Evolutionary conservation across 37 sponge, comb jelly and placozoan genomes (phyloP).

Genomic region (Halisarca cf. caerulea): DNA sequence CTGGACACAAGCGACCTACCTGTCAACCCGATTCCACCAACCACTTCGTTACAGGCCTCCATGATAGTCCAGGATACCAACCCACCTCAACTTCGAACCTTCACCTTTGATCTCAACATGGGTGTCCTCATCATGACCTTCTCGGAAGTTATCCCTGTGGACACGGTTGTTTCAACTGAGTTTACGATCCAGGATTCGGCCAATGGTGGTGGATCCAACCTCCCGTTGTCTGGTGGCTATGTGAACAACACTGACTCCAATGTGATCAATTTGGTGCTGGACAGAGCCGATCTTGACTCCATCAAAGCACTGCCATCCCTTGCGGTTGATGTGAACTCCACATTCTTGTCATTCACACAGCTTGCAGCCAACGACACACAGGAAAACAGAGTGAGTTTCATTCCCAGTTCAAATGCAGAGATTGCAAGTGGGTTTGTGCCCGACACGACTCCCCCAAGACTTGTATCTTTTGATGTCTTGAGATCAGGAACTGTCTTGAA

Average conservation of each 20-base stretch:
- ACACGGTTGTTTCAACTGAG: slow-evolving; percentile 33
- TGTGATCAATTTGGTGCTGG: slow-evolving; percentile 45
- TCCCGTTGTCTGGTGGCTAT: slow-evolving; percentile 32
- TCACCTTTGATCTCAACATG: slow-evolving; percentile 72
- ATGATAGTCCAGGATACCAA: slow-evolving; percentile 57
- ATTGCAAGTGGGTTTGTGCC: slow-evolving; percentile 29
- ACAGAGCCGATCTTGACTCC: slow-evolving; percentile 53
- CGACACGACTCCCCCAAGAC: slow-evolving; percentile 65
- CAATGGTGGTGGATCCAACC: neutral
- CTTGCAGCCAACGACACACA: slow-evolving; percentile 54
- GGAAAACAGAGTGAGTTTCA: slow-evolving; percentile 28
- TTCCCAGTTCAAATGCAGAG: slow-evolving; percentile 27
- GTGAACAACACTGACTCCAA: slow-evolving; percentile 55
- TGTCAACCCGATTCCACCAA: slow-evolving; percentile 33
- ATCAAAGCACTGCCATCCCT: slow-evolving; percentile 51
- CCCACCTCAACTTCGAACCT: slow-evolving; percentile 61
- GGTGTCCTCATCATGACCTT: slow-evolving; percentile 74
- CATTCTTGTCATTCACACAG: slow-evolving; percentile 57
- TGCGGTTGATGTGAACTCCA: slow-evolving; percentile 50
- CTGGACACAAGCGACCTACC: slow-evolving; percentile 48
- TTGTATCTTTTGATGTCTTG: slow-evolving; percentile 69
- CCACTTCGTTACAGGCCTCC: slow-evolving; percentile 56
- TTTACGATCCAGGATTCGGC: slow-evolving; percentile 53
- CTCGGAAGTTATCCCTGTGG: slow-evolving; percentile 61
- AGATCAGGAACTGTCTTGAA: slow-evolving; percentile 35